Percentiles rank a stretch among this genome's conserved stretches.
Conservation (phyloP, 2,888 invertebrate species). For the Chrysolina americana region DNA sequence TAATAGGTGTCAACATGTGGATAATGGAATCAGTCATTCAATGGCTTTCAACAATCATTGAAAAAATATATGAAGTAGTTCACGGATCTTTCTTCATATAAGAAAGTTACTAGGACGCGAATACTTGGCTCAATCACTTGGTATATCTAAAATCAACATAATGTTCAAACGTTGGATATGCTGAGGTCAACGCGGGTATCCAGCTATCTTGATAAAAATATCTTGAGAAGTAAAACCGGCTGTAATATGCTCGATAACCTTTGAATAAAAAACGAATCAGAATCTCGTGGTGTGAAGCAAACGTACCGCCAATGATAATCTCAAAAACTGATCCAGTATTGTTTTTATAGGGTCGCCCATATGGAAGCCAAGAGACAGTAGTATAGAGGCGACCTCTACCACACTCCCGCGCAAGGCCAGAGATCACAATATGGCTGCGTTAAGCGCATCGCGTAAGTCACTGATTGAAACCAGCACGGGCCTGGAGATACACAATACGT, state of each 20-base stretch:
- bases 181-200: no score
- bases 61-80: no score
- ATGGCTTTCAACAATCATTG: no score
- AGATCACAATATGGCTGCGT: slow-evolving; percentile 70
- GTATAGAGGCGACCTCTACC: slow-evolving; percentile 74
- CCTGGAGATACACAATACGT: slow-evolving; percentile 68
- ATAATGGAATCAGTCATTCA: no score
- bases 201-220: no score
- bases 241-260: not conserved
- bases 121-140: no score
- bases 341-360: slow-evolving; percentile 94
- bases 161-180: no score
- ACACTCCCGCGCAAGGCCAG: slow-evolving; percentile 77
- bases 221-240: slow-evolving; percentile 11
- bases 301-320: slow-evolving; percentile 40
- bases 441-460: slow-evolving; percentile 75
- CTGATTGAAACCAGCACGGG: slow-evolving; percentile 72
- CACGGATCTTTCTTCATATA: no score
- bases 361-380: slow-evolving; percentile 96
- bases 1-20: no score
- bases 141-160: no score
- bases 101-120: no score
- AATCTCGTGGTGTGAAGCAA: slow-evolving; percentile 44
- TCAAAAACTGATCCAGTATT: slow-evolving; percentile 55
- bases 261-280: not conserved